Percentiles rank a stretch among this genome's conserved stretches.
phyloP scores from a whole-genome alignment of 2,888 invertebrate genomes.

The Ennomos quercinarius region DNA sequence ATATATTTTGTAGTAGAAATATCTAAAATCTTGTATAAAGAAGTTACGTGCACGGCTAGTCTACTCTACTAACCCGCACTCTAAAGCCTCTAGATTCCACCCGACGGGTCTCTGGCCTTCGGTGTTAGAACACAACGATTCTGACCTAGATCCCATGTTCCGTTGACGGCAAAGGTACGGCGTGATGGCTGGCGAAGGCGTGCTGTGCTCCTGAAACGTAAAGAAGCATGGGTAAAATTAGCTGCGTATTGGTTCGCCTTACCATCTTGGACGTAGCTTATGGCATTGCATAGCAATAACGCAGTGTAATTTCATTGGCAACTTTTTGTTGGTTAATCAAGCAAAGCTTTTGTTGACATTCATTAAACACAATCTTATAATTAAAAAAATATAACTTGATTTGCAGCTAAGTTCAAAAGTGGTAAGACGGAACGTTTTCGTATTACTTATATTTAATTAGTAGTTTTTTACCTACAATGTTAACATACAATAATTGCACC shows the following conservation, averaged over 20 bases:
- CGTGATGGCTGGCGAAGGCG: constrained; percentile 92
- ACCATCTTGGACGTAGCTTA: neutral
- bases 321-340: too few relatives aligned
- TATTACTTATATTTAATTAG: too few relatives aligned
- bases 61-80: constrained; percentile 73
- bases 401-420: too few relatives aligned
- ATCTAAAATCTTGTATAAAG: constrained; percentile 9
- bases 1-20: neutral
- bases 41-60: constrained; percentile 22
- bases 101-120: constrained; percentile 53
- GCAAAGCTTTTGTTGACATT: too few relatives aligned
- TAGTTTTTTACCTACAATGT: too few relatives aligned
- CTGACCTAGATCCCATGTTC: constrained; percentile 86
- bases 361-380: too few relatives aligned
- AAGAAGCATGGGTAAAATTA: constrained; percentile 4
- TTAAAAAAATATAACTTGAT: too few relatives aligned
- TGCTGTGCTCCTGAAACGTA: constrained; percentile 71
- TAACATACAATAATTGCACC: too few relatives aligned
- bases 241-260: constrained; percentile 12
- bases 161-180: constrained; percentile 93
- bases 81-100: constrained; percentile 76
- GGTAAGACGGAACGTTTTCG: too few relatives aligned
- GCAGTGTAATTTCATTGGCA: too few relatives aligned
- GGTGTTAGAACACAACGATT: constrained; percentile 68
- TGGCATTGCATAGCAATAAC: neutral